phyloP scores from a whole-genome alignment of 37 sponge, comb jelly and placozoan genomes.

The Hexactinellida sp. region DNA sequence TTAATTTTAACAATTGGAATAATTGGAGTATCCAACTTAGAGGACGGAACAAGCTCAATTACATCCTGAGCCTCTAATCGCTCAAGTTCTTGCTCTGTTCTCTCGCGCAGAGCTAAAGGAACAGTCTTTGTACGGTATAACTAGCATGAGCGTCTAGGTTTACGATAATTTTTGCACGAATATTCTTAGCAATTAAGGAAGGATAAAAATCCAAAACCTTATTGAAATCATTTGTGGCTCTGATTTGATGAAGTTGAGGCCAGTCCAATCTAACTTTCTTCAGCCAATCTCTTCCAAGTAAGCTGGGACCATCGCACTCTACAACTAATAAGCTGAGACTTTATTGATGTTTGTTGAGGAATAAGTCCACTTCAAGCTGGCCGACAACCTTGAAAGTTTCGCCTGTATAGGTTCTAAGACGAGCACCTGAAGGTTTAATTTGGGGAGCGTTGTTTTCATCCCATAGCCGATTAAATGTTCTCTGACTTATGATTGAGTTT shows the following conservation, averaged over 20 bases:
- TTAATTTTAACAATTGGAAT: slow-evolving; percentile 25
- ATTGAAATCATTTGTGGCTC: neutral
- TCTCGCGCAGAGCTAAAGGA: slow-evolving; percentile 23
- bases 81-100: slow-evolving; percentile 27
- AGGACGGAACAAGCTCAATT: slow-evolving; percentile 18
- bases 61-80: slow-evolving; percentile 13
- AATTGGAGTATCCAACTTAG: slow-evolving; percentile 31
- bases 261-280: neutral
- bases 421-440: neutral
- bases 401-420: slow-evolving; percentile 20
- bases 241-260: neutral
- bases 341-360: neutral
- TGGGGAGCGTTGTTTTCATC: neutral
- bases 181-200: neutral
- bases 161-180: slow-evolving; percentile 12
- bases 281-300: slow-evolving; percentile 20
- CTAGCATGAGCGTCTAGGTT: slow-evolving; percentile 4
- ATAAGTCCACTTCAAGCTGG: neutral
- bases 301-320: slow-evolving; percentile 15
- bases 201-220: slow-evolving; percentile 3
- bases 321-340: neutral
- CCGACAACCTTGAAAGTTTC: neutral
- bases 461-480: neutral
- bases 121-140: slow-evolving; percentile 24
- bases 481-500: neutral